Base-by-base conservation (phyloP, 2,797 vertebrate species). In the Philypnodon macrostomus region DNA sequence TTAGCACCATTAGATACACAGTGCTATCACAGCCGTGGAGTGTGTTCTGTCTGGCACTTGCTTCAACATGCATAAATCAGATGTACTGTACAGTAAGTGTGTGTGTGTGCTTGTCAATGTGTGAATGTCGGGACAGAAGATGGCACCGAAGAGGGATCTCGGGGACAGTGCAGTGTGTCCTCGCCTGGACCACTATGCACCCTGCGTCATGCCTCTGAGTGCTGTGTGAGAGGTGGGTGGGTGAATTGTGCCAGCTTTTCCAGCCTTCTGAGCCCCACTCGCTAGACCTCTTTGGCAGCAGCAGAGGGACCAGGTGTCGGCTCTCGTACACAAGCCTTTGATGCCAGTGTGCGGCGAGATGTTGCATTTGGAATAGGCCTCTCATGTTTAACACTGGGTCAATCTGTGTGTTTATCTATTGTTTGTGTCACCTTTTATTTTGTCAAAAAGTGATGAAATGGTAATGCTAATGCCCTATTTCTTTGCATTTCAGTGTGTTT, bases 241-340 rank as follows among this genome's bases (percentile, higher is more conserved):
- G 56, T 71, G 73, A 74, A 75, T 49, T 62, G 52, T 69, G 60
- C 53, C 42, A 26, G 47, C 79, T 80, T 72, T 73, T 70, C 57
- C 58, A 73, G 53, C 55, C 85, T 88, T 84, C 81, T 81, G 77
- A 83, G 77, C 61, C 71, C 75, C 77, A 56, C 76, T 84, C 46
- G 32, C 75, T 74, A 52, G 71, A 73, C 51, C 64, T 69, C 52
- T 81, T 83, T 88, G 85, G 85, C 86, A 84, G 49, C 32, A 48
- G 64, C 66, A 74, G 48, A 70, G 77, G 79, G 77, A 82, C 78
- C 88, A 89, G 87, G 83, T 89, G 85, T 85, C 70, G 15, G 47
- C 75, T 81, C 71, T 73, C 15, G 16, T 73, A 73, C 75, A 73
- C 65, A 77, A 52, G 19, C 75, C 77, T 84, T 83, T 81, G 70